Evolutionary conservation across 2,888 invertebrate genomes (phyloP), one percentile per base, ranked within the genome.

Genomic region (Balanococcus diminutus): DNA sequence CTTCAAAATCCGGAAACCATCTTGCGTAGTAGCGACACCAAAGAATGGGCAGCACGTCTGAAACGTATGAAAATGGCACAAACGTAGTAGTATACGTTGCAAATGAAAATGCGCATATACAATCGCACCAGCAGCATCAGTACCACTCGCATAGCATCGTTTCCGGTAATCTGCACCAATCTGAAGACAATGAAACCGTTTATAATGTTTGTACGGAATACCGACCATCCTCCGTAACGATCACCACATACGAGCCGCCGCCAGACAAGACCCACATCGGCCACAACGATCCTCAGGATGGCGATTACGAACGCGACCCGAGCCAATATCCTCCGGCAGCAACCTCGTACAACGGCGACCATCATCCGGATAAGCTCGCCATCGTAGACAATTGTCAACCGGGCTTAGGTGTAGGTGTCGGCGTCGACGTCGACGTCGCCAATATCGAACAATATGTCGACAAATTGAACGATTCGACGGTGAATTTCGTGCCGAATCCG

Each of bases 31-130:
- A 82, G 81, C 82, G 72, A 82, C 82, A 86, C 46, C 86, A 42
- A 86, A 86, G 86, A 86, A 86, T 86, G 86, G 86, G 86, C 86
- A 86, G 86, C 82, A 86, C 86, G 86, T 86, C 86, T 86, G 86
- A 86, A 86, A 56, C 86, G 6, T 86, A 86, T 82, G 81, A 86
- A 82, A 86, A 86, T 86, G 86, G 86, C 81, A 86, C 86, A 82
- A 86, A 86, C 82, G 86, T 86, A 86, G 86, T 82, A 61, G 86
- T 86, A 81, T 86, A 86, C 82, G 86, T 86, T 82, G 86, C 86
- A 56, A 86, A 86, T 61, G 86, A 86, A 86, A 61, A 86, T 86
- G 86, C 82, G 31, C 86, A 82, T 61, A 61, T 86, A 22, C 86
- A 81, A 46, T 81, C 79, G 61, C 82, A 82, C n/a, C 81, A 39